Conservation (phyloP, 2,888 invertebrate species). For the Tetanocera ferruginea region DNA sequence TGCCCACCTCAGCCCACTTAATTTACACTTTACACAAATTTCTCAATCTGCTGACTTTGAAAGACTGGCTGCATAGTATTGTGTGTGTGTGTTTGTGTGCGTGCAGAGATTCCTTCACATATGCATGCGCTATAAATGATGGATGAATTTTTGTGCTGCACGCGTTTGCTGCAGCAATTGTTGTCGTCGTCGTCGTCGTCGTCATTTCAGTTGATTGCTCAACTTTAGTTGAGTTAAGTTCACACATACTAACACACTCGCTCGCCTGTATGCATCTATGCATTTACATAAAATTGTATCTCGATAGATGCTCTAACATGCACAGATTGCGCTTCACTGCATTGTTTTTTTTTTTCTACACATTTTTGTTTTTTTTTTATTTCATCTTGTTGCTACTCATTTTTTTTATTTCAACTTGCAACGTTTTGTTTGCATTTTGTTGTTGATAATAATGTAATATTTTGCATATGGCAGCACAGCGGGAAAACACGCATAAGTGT, state of each 20-base stretch:
- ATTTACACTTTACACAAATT: conserved; percentile 33
- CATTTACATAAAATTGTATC: conserved; percentile 19
- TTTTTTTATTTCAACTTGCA: neutral
- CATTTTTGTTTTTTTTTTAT: neutral
- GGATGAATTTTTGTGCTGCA: conserved; percentile 36
- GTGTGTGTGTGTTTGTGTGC: neutral
- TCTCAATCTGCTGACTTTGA: conserved; percentile 32
- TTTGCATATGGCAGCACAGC: neutral
- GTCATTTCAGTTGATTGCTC: conserved; percentile 28
- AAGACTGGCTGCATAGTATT: neutral
- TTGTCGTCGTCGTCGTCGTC: conserved; percentile 9
- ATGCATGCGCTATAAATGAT: conserved; percentile 30
- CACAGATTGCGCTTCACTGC: conserved; percentile 23
- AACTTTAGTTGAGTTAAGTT: conserved; percentile 26
- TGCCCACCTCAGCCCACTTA: conserved; percentile 8
- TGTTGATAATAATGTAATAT: conserved; percentile 34
- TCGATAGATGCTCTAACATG: conserved; percentile 26
- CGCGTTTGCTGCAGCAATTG: conserved; percentile 1
- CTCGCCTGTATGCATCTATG: neutral
- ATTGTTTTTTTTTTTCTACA: neutral
- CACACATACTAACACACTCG: neutral
- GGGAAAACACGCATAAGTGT: neutral
- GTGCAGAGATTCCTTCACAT: neutral
- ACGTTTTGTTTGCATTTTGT: neutral
- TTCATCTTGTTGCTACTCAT: neutral